These are phyloP conservation scores for Tachina lurida DNA, from an alignment of 2,888 invertebrate species.

Conservation along the genomic window DNA sequence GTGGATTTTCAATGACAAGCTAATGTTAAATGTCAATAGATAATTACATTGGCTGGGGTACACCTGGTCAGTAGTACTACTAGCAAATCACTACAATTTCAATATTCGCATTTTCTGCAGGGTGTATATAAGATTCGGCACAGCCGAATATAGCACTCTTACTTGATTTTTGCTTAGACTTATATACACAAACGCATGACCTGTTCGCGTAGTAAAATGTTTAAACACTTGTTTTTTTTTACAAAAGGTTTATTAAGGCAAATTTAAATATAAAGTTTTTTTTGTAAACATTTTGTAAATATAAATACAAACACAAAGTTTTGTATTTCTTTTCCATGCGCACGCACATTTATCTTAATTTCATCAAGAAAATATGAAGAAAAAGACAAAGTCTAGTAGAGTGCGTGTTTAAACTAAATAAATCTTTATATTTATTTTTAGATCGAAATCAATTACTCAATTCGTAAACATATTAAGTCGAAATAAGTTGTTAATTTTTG, in stretches of 20 bases:
- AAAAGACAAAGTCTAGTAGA: not conserved
- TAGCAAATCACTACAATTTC: too few species aligned
- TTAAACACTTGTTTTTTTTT: constrained; percentile 86
- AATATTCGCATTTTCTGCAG: too few species aligned
- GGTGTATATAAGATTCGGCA: too few species aligned
- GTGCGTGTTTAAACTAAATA: constrained; percentile 41
- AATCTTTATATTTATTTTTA: constrained; percentile 47
- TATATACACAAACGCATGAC: constrained; percentile 94
- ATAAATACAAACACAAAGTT: not conserved
- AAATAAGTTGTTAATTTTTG: constrained; percentile 6
- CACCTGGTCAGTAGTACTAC: too few species aligned
- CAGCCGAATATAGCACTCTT: too few species aligned
- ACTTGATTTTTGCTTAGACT: constrained; percentile 85
- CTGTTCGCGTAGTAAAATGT: constrained; percentile 90
- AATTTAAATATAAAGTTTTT: too few species aligned
- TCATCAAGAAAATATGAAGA: not conserved
- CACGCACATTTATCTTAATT: not conserved
- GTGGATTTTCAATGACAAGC: too few species aligned
- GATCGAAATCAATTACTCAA: constrained; percentile 53
- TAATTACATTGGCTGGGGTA: too few species aligned
- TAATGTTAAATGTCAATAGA: too few species aligned
- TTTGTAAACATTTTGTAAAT: too few species aligned
- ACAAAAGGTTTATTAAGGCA: too few species aligned
- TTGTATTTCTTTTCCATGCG: not conserved
- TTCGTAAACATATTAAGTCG: constrained; percentile 18